A percentile compares a stretch with the other conserved stretches of the same genome.
Conservation (phyloP, 2,113 vertebrate genomes). For the Stercorarius parasiticus region DNA sequence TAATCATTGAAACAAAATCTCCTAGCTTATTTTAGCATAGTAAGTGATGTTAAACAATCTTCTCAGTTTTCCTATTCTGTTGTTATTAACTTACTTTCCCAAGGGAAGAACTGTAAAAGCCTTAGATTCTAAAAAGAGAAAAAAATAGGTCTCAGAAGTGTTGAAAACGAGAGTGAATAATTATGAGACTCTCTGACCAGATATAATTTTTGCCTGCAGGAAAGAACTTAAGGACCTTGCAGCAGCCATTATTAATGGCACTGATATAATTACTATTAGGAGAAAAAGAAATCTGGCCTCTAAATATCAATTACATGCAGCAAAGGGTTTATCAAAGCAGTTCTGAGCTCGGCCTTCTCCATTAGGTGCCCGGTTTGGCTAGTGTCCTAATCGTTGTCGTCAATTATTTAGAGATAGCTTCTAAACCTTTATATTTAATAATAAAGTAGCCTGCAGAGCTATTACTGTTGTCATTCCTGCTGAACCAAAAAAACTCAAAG, state of each 20-base stretch:
- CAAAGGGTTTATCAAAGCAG: conserved; percentile 43
- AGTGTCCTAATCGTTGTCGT: conserved; percentile 43
- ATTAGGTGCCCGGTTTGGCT: conserved; percentile 45
- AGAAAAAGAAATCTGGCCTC: conserved; percentile 54
- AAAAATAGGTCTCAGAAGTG: conserved; percentile 15
- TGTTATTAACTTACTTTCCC: conserved; percentile 66
- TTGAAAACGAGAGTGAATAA: conserved; percentile 60
- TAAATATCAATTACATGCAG: conserved; percentile 67
- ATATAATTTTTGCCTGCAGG: conserved; percentile 59
- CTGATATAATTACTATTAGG: conserved; percentile 62
- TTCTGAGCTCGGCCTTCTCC: conserved; percentile 38
- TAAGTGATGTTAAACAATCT: conserved; percentile 63
- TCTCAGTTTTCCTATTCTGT: conserved; percentile 54
- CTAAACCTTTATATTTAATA: conserved; percentile 53
- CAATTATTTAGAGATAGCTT: conserved; percentile 64
- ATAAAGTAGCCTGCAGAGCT: conserved; percentile 30
- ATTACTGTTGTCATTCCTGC: conserved; percentile 5
- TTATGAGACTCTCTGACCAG: conserved; percentile 60
- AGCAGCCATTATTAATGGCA: conserved; percentile 66
- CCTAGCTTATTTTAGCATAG: conserved; percentile 52
- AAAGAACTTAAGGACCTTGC: conserved; percentile 37
- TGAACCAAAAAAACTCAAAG: not conserved
- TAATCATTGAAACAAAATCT: conserved; percentile 56
- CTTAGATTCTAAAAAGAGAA: conserved; percentile 33
- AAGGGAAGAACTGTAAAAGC: conserved; percentile 40